A percentile compares a stretch with the other conserved stretches of the same genome.
Conservation (phyloP, 2,888 invertebrate genomes). For the Chrysotoxum bicinctum region DNA sequence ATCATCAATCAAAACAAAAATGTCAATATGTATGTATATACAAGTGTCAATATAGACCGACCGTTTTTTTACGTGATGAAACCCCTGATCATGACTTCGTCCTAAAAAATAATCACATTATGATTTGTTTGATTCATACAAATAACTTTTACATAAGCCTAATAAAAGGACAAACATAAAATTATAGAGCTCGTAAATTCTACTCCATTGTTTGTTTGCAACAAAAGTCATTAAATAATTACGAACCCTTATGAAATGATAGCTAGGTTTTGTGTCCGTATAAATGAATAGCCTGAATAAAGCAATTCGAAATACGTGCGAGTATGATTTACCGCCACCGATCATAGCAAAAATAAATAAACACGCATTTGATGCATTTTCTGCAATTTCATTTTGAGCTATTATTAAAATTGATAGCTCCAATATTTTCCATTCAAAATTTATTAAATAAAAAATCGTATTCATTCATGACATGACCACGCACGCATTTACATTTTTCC, state of each 20-base stretch:
- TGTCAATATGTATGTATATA: too few relatives aligned
- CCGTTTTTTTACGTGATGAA: too few relatives aligned
- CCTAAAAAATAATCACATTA: too few relatives aligned
- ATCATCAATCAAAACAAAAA: too few relatives aligned
- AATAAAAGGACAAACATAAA: neutral
- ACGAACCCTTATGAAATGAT: neutral
- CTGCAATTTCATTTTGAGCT: neutral
- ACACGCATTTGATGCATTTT: neutral
- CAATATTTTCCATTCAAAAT: neutral
- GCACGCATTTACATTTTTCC: neutral
- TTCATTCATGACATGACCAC: slow-evolving; percentile 18
- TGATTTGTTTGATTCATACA: too few relatives aligned
- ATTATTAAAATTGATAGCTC: slow-evolving; percentile 14
- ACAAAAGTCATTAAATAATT: neutral
- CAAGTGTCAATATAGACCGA: too few relatives aligned
- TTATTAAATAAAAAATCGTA: neutral
- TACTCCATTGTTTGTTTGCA: neutral
- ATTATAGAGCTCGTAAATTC: neutral
- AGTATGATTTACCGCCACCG: neutral
- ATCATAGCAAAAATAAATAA: neutral
- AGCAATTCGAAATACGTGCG: neutral
- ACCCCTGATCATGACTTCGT: too few relatives aligned
- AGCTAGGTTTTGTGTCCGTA: neutral
- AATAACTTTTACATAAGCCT: too few relatives aligned
- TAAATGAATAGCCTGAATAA: neutral